Evolutionary conservation across 1,140 invertebrate genomes (phyloP), one percentile per base, ranked within the genome.

Genomic region (Drosophila busckii): DNA sequence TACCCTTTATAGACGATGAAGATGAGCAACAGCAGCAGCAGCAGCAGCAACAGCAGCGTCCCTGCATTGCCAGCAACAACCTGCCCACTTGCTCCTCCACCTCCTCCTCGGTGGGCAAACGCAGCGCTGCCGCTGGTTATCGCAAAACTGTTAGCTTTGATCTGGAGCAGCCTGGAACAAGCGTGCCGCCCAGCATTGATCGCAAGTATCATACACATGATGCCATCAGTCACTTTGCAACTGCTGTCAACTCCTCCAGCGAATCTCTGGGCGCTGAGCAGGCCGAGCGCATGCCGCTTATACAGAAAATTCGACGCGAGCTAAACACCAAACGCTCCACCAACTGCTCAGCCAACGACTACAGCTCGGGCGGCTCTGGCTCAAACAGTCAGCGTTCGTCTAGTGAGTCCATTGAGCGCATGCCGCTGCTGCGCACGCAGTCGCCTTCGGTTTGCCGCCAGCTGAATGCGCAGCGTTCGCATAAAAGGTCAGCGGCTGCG

Each of bases 141-240:
- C 68, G 86, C 0, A 87, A 87, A 44, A 87, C 86, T 1, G 86
- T 87, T 4, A 87, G 86, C 34, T 87, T 87, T 34, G 86, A 87
- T 64, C 44, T 87, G 16, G 78, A 87, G 19, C 82, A 86, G 13
- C 46, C 55, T 1, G 9, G 55, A 10, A 22, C 50, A 2, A 48
- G 34, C 13, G 54, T 40, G 20, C 32, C 20, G 25, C 20, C 45
- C 8, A 50, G 61, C 29, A 76, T 82, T n/a, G 84, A 86, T 50
- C 63, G 84, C 5, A 84, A 86, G 37, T 86, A 86, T 44, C 73
- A 86, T 15, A 86, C 84, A 5, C 84, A 86, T 22, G 84, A 86
- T 38, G 84, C 84, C 16, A 86, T 86, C 42, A 86, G 84, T 29
- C 63, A 82, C 4, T 80, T 53, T 16, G 54, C 59, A 8, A 25